phyloP scores from a whole-genome alignment of 2,888 invertebrate species.

The Thera obeliscata region DNA sequence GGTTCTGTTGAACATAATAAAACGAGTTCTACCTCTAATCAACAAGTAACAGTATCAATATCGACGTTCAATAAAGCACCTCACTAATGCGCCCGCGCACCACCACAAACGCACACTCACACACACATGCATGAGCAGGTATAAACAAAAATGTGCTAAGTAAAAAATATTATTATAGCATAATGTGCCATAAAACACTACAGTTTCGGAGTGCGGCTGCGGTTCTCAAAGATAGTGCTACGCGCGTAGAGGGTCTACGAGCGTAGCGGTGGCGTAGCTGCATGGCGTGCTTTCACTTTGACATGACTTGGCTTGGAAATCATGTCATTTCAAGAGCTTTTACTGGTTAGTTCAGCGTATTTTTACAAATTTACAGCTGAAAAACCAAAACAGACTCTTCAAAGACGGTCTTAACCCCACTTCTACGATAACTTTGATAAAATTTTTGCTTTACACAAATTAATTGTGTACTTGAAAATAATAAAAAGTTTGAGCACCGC shows the following conservation, averaged over 20 bases:
- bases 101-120: slow-evolving; percentile 44
- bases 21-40: slow-evolving; percentile 23
- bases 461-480: neutral
- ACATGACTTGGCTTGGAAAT: neutral
- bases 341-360: too few relatives aligned
- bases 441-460: too few relatives aligned
- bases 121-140: slow-evolving; percentile 48
- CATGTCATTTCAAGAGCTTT: neutral
- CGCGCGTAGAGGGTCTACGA: slow-evolving; percentile 44
- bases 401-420: too few relatives aligned
- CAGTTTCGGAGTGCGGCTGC: slow-evolving; percentile 53
- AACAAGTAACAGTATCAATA: slow-evolving; percentile 26
- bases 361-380: too few relatives aligned
- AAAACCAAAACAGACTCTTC: too few relatives aligned
- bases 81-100: slow-evolving; percentile 59
- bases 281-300: slow-evolving; percentile 44
- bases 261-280: slow-evolving; percentile 47
- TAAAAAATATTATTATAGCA: slow-evolving; percentile 83
- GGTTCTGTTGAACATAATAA: slow-evolving; percentile 17
- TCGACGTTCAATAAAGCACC: slow-evolving; percentile 37
- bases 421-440: too few relatives aligned
- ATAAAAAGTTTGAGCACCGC: slow-evolving; percentile 67
- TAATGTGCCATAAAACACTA: slow-evolving; percentile 81
- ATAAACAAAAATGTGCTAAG: slow-evolving; percentile 81
- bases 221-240: slow-evolving; percentile 67